Conservation (phyloP, 2,113 vertebrate genomes). For the Elachura formosa region DNA sequence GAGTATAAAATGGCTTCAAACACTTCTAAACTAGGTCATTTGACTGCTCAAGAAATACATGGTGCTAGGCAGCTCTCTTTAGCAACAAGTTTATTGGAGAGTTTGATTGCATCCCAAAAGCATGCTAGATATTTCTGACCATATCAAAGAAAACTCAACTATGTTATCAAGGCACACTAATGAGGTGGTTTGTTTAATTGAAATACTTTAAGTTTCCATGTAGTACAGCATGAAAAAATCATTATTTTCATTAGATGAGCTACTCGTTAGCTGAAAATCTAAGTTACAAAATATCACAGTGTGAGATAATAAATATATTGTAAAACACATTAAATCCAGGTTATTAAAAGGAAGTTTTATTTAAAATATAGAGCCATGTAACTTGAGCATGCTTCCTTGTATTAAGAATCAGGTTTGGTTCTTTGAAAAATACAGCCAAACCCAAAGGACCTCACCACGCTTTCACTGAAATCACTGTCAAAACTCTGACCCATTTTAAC, state of each 20-base stretch:
- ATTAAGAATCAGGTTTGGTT: neutral
- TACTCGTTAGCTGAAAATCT: conserved; percentile 62
- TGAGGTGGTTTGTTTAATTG: conserved; percentile 74
- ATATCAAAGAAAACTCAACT: conserved; percentile 70
- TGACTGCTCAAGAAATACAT: conserved; percentile 53
- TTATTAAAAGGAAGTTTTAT: conserved; percentile 45
- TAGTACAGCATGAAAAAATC: conserved; percentile 72
- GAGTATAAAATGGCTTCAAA: conserved; percentile 67
- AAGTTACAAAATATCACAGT: conserved; percentile 66
- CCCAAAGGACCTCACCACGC: neutral
- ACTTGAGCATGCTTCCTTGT: neutral
- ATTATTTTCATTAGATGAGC: conserved; percentile 72
- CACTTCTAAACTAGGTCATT: conserved; percentile 67
- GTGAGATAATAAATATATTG: conserved; percentile 65
- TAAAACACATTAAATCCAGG: conserved; percentile 55
- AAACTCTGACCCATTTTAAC: neutral
- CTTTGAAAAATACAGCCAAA: neutral
- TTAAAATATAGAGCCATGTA: conserved; percentile 31
- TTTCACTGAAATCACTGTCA: neutral
- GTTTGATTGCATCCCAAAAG: conserved; percentile 65
- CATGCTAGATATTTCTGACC: conserved; percentile 68
- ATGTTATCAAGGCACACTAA: conserved; percentile 66
- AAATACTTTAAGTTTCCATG: conserved; percentile 69
- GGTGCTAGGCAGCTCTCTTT: conserved; percentile 42
- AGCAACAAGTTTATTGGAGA: conserved; percentile 58